A percentile compares a stretch with the other conserved stretches of the same genome.
These are phyloP conservation scores for Shargacucullia verbasci DNA, from an alignment of 2,888 invertebrate species.

Conservation along the genomic window DNA sequence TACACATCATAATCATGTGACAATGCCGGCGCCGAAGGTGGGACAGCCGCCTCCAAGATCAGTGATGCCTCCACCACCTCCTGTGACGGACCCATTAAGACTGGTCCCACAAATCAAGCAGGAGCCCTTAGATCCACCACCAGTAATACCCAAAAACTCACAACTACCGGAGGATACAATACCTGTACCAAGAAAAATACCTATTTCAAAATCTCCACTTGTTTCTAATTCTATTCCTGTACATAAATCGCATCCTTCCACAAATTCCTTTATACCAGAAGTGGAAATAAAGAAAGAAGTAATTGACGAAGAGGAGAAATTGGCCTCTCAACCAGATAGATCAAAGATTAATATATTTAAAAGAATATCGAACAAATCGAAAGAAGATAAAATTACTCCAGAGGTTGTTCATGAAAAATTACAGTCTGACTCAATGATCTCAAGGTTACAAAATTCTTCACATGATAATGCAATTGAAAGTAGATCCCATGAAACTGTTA, in stretches of 20 bases:
- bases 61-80: conserved; percentile 66
- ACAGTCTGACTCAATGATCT: conserved; percentile 82
- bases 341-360: conserved; percentile 96
- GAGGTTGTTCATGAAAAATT: conserved; percentile 81
- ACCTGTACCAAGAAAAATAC: conserved; percentile 85
- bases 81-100: conserved; percentile 68
- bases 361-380: conserved; percentile 94
- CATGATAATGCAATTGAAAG: conserved; percentile 71
- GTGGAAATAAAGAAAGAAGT: conserved; percentile 87
- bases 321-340: conserved; percentile 94
- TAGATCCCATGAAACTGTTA: conserved; percentile 70
- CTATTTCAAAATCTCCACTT: conserved; percentile 85
- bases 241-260: conserved; percentile 69
- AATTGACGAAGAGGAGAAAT: conserved; percentile 88
- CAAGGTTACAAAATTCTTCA: conserved; percentile 80
- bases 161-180: conserved; percentile 77
- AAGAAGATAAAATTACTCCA: conserved; percentile 88
- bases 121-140: conserved; percentile 73
- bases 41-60: conserved; percentile 63
- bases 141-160: conserved; percentile 63
- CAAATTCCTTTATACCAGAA: conserved; percentile 75
- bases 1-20: conserved; percentile 82
- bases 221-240: conserved; percentile 77
- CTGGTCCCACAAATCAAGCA: conserved; percentile 76
- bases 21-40: conserved; percentile 77